Conservation (phyloP, 2,797 vertebrate species). For the Rhadinocentrus ornatus region DNA sequence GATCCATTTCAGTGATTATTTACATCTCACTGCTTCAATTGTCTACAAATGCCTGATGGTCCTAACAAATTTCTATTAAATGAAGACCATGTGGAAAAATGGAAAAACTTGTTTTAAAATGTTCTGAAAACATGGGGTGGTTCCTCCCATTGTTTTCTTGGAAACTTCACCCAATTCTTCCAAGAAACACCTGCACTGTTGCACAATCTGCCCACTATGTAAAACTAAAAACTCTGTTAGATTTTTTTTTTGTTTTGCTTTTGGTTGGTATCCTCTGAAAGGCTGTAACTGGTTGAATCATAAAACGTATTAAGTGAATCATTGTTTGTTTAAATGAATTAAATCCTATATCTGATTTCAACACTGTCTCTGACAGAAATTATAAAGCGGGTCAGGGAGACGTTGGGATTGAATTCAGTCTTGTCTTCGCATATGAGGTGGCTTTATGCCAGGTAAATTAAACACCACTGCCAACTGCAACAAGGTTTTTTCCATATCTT, state of each 20-base stretch:
- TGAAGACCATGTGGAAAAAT: not conserved
- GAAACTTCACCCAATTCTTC: not conserved
- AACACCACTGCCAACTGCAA: too few relatives aligned
- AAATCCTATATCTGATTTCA: too few relatives aligned
- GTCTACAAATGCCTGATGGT: constrained; percentile 1
- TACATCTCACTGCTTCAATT: not conserved
- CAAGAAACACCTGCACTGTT: constrained; percentile 9
- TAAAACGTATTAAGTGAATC: not conserved
- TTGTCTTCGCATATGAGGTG: too few relatives aligned
- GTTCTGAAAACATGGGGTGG: not conserved
- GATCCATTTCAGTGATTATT: constrained; percentile 9
- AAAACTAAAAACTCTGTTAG: not conserved
- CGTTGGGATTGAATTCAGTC: too few relatives aligned
- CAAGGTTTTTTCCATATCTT: too few relatives aligned
- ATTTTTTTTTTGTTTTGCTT: not conserved
- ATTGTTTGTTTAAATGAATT: too few relatives aligned
- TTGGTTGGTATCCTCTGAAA: not conserved
- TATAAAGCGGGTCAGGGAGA: too few relatives aligned
- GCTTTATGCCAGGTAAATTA: too few relatives aligned
- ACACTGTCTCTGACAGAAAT: too few relatives aligned
- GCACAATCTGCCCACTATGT: constrained; percentile 5
- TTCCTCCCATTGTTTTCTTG: not conserved
- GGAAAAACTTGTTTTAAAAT: not conserved
- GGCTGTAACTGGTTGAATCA: not conserved
- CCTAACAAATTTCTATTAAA: constrained; percentile 2